phyloP scores from a whole-genome alignment of 2,797 vertebrate species.

The Pagetopsis macropterus region DNA sequence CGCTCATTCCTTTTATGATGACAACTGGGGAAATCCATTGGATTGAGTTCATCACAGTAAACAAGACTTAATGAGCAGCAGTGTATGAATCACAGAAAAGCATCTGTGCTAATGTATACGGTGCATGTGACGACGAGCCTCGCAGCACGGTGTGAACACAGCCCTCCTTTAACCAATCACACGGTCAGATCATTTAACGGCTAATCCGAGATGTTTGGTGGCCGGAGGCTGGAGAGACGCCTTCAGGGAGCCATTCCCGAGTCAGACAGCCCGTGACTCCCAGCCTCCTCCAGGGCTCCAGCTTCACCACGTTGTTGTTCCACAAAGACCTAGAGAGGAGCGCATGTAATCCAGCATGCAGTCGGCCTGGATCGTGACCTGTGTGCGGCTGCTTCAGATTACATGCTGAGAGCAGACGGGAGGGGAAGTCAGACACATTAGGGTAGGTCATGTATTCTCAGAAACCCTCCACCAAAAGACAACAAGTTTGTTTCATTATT shows the following conservation, averaged over 20 bases:
- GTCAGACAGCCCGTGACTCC: slow-evolving; percentile 45
- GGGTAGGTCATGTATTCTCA: not conserved
- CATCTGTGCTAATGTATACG: slow-evolving; percentile 26
- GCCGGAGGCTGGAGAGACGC: slow-evolving; percentile 26
- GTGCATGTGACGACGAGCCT: slow-evolving; percentile 61
- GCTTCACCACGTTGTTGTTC: slow-evolving; percentile 49
- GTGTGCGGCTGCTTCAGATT: not conserved
- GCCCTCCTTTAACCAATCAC: slow-evolving; percentile 54
- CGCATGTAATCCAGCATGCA: slow-evolving; percentile 7
- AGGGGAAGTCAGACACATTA: not conserved
- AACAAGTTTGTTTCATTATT: not conserved
- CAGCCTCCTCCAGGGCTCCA: slow-evolving; percentile 28
- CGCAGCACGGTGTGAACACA: slow-evolving; percentile 35
- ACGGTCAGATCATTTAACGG: slow-evolving; percentile 56
- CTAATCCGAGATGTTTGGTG: slow-evolving; percentile 59
- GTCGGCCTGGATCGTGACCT: slow-evolving; percentile 13
- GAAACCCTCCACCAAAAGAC: slow-evolving; percentile 1
- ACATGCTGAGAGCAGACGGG: not conserved
- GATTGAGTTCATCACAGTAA: not conserved
- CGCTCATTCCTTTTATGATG: too few relatives aligned
- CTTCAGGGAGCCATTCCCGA: slow-evolving; percentile 37
- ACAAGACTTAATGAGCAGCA: slow-evolving; percentile 18
- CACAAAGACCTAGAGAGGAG: slow-evolving; percentile 47
- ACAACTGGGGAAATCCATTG: not conserved
- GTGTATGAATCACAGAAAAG: slow-evolving; percentile 22